A percentile compares a stretch with the other conserved stretches of the same genome.
Evolutionary conservation across 2,888 invertebrate species (phyloP).

Genomic region (Conops quadrifasciatus): DNA sequence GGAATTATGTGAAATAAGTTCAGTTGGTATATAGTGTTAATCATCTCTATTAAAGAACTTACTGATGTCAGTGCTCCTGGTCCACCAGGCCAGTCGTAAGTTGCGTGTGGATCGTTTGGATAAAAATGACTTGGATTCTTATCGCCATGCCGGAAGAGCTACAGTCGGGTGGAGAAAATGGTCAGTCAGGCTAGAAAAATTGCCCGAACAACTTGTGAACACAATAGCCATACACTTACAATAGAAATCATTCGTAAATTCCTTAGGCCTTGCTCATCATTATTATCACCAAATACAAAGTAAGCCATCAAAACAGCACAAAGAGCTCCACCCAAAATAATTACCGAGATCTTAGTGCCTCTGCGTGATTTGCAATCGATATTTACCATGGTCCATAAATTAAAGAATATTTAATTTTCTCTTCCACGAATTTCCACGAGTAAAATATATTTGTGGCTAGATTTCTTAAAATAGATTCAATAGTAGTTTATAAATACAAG

Average conservation of each 20-base stretch:
- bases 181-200: not conserved
- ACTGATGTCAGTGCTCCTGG: constrained; percentile 77
- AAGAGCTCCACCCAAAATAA: constrained; percentile 58
- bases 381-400: constrained; percentile 47
- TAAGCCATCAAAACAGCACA: constrained; percentile 62
- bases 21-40: not conserved
- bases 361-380: constrained; percentile 58
- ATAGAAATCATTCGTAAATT: constrained; percentile 63
- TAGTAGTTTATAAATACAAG: not conserved
- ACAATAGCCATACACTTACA: constrained; percentile 51
- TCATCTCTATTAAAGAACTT: constrained; percentile 34
- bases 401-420: not conserved
- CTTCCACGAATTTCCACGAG: not conserved
- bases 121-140: constrained; percentile 76
- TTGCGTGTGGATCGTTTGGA: constrained; percentile 80
- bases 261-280: constrained; percentile 59
- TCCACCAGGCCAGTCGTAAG: constrained; percentile 83
- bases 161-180: constrained; percentile 25
- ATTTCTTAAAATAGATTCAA: constrained; percentile 17
- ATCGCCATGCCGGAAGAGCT: constrained; percentile 65
- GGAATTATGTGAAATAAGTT: too few species aligned
- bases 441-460: not conserved
- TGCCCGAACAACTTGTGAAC: not conserved
- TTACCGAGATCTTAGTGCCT: constrained; percentile 62
- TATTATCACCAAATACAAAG: constrained; percentile 62